Evolutionary conservation across 2,113 vertebrate species (phyloP), one percentile per base, ranked within the genome.

Genomic region (Leptosomus discolor): DNA sequence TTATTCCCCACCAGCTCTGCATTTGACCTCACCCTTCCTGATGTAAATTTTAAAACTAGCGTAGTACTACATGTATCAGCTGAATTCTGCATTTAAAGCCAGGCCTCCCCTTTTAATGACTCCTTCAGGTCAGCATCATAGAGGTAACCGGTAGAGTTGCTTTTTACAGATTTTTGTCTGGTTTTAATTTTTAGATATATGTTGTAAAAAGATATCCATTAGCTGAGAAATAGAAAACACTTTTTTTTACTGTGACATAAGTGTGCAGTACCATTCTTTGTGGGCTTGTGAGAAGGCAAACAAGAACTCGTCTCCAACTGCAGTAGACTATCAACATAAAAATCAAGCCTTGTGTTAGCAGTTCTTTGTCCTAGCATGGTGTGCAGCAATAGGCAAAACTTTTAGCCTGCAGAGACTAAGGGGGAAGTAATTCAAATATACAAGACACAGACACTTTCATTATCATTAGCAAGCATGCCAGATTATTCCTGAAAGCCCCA

Each of bases 401-500:
- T 96, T 96, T 94, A 83, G 74, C 64, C 61, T 79, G 60, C 26
- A 70, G 80, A 78, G 30, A 18, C 48, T 83, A 71, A 88, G 37
- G 24, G 37, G 45, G 27, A 83, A 87, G 37, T 92, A 87, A 90
- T 85, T 85, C 71, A 88, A 71, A 88, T 90, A 82, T 82, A 69
- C 60, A 81, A 94, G 82, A 83, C 64, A 79, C 2, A 4, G 71
- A 69, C 50, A 36, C 68, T 90, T 95, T 82, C 78, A 70, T 92
- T 88, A 94, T 92, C 81, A 87, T 95, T 91, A 84, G 54, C 83
- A 94, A 69, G 60, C 86, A 76, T 79, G 84, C 81, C 50, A 73
- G 81, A 88, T 94, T 94, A 93, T 91, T 94, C 79, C 90, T 95
- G 73, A 90, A 94, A 96, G 39, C 68, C 43, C 22, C 83, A 50